phyloP scores from a whole-genome alignment of 1,140 invertebrate species.

The Conopomorpha cramerella region DNA sequence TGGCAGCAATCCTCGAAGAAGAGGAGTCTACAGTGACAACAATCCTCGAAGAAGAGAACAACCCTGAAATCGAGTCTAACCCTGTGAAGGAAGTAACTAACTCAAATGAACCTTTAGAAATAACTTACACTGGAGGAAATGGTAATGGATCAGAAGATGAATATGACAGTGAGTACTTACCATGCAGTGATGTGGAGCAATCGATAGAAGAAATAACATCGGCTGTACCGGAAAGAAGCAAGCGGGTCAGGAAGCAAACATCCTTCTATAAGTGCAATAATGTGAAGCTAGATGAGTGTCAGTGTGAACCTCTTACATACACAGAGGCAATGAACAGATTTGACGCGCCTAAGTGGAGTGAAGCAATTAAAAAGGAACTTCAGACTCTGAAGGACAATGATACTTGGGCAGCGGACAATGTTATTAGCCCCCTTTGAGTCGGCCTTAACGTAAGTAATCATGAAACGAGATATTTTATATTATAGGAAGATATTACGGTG shows the following conservation, averaged over 20 bases:
- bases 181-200: neutral
- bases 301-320: neutral
- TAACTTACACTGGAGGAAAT: neutral
- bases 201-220: neutral
- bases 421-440: no score
- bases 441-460: no score
- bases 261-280: neutral
- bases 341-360: no score
- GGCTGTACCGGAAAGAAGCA: neutral
- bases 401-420: no score
- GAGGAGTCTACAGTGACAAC: neutral
- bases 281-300: neutral
- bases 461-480: no score
- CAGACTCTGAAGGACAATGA: no score
- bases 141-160: constrained; percentile 4
- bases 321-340: no score
- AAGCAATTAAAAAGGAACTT: constrained; percentile 15
- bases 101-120: neutral
- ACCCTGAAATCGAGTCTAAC: no score
- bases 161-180: constrained; percentile 10
- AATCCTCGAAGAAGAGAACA: neutral
- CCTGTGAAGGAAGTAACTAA: neutral
- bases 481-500: no score
- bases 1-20: neutral
- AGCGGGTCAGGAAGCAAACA: neutral